A percentile compares a stretch with the other conserved stretches of the same genome.
These are phyloP conservation scores for Myopa tessellatipennis DNA, from an alignment of 2,888 invertebrate genomes.

Conservation along the genomic window DNA sequence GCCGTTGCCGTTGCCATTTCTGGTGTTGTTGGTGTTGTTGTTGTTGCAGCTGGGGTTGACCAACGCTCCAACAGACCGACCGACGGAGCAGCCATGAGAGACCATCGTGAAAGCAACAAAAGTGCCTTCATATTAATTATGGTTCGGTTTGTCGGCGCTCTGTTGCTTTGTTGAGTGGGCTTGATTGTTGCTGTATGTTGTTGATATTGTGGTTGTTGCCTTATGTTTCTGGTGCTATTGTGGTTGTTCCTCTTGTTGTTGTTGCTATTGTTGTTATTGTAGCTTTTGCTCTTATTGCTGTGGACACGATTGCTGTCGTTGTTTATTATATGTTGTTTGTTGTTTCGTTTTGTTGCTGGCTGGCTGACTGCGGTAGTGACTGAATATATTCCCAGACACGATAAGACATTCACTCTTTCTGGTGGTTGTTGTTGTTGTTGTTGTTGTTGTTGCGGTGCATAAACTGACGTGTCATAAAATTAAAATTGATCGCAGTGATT, in stretches of 20 bases:
- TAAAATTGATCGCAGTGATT: conserved; percentile 50
- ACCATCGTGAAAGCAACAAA: conserved; percentile 46
- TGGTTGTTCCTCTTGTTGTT: too few relatives aligned
- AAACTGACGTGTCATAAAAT: conserved; percentile 48
- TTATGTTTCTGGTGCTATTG: too few relatives aligned
- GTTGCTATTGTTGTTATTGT: too few relatives aligned
- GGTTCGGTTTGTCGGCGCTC: conserved; percentile 44
- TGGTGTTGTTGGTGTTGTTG: conserved; percentile 14
- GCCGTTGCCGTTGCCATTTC: conserved; percentile 21
- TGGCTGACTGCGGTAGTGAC: neutral
- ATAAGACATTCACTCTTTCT: conserved; percentile 10
- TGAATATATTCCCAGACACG: conserved; percentile 6
- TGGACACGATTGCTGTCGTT: conserved; percentile 13
- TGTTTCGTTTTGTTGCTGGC: conserved; percentile 25
- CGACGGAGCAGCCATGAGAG: conserved; percentile 3
- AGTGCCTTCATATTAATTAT: conserved; percentile 64
- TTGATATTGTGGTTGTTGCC: neutral
- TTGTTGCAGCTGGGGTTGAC: conserved; percentile 23
- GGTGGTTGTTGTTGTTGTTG: conserved; percentile 10
- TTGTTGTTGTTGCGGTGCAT: conserved; percentile 16
- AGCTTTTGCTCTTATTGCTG: neutral
- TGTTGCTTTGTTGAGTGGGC: conserved; percentile 14
- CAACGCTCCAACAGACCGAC: conserved; percentile 34
- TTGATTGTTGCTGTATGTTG: conserved; percentile 6
- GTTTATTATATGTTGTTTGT: neutral